phyloP scores from a whole-genome alignment of 2,888 invertebrate species.

The Falcaria lacertinaria region DNA sequence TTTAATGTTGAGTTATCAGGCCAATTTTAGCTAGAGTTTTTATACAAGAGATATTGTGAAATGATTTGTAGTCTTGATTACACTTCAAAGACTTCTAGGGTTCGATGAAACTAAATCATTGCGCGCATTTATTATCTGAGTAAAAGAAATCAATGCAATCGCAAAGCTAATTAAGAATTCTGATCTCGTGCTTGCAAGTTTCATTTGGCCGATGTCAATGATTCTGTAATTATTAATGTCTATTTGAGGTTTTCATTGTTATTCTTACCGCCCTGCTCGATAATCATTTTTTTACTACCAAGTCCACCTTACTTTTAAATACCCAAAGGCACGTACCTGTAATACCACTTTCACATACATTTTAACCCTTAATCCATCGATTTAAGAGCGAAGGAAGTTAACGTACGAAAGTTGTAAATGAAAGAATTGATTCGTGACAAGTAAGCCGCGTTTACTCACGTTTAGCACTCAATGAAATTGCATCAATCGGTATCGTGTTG shows the following conservation, averaged over 20 bases:
- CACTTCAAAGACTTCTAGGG: neutral
- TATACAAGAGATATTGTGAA: neutral
- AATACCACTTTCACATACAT: constrained; percentile 27
- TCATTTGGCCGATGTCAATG: constrained; percentile 64
- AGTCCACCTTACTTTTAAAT: constrained; percentile 50
- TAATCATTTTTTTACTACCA: constrained; percentile 62
- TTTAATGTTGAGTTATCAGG: neutral
- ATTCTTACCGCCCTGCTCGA: constrained; percentile 55
- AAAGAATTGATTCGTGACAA: constrained; percentile 50
- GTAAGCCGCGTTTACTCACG: constrained; percentile 67
- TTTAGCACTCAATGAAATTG: constrained; percentile 74
- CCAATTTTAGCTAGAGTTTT: neutral
- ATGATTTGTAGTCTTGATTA: neutral
- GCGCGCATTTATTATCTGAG: neutral
- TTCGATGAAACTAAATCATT: neutral
- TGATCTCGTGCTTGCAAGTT: constrained; percentile 47
- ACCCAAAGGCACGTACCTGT: constrained; percentile 31
- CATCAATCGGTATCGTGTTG: constrained; percentile 68
- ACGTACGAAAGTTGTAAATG: constrained; percentile 29
- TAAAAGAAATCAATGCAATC: constrained; percentile 16
- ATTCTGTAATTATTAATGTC: constrained; percentile 70
- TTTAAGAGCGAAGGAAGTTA: constrained; percentile 36
- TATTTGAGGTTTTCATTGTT: constrained; percentile 73
- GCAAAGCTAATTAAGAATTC: constrained; percentile 54
- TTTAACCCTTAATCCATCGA: constrained; percentile 35